Conservation (phyloP, 2,797 vertebrate species). For the Thalassophryne amazonica region DNA sequence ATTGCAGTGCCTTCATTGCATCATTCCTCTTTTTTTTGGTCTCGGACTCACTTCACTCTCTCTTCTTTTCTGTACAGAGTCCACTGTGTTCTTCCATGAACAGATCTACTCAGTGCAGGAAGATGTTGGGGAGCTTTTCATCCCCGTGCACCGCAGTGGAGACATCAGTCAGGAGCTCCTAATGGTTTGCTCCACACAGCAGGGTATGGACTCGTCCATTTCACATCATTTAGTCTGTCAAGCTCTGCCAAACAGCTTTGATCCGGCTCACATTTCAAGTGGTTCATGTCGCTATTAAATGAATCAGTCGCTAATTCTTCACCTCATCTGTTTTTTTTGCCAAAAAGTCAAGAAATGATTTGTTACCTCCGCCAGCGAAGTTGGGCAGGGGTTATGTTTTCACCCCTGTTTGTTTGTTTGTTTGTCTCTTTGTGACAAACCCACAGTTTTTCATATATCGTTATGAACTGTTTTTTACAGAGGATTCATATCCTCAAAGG, state of each 20-base stretch:
- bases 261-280: neutral
- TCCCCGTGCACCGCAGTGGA: conserved; percentile 89
- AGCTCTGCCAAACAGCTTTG: neutral
- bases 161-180: conserved; percentile 90
- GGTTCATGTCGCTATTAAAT: neutral
- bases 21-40: conserved; percentile 16
- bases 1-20: conserved; percentile 43
- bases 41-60: conserved; percentile 4
- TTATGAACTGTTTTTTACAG: too few species aligned
- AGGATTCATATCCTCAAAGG: too few species aligned
- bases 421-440: too few species aligned
- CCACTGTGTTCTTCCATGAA: conserved; percentile 86
- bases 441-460: too few species aligned
- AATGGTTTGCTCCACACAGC: conserved; percentile 91
- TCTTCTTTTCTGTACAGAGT: conserved; percentile 50
- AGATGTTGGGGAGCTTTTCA: conserved; percentile 86
- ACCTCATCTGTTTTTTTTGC: too few species aligned
- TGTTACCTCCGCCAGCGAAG: too few species aligned
- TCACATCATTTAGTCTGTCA: conserved; percentile 29
- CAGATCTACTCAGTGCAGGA: conserved; percentile 83
- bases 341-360: too few species aligned
- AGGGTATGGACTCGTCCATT: conserved; percentile 77
- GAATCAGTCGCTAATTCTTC: too few species aligned
- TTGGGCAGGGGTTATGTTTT: too few species aligned
- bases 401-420: too few species aligned